A percentile compares a stretch with the other conserved stretches of the same genome.
Conservation (phyloP, 1,140 invertebrate genomes). For the Apis mellifera region DNA sequence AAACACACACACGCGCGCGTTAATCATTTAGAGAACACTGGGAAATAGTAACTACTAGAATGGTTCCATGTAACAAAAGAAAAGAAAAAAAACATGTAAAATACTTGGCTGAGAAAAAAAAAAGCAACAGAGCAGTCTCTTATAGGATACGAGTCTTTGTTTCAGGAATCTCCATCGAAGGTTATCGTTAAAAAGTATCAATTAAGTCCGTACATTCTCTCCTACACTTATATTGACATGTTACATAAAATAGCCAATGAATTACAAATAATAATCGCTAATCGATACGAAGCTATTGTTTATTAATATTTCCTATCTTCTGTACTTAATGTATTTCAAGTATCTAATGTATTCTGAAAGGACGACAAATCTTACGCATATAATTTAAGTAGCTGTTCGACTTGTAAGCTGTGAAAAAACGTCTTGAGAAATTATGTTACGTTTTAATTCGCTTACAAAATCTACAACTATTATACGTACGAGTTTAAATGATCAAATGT, state of each 20-base stretch:
- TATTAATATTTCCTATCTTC: conserved; percentile 44
- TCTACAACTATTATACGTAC: conserved; percentile 11
- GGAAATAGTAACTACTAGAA: conserved; percentile 55
- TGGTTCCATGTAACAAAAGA: conserved; percentile 14
- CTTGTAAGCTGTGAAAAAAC: neutral
- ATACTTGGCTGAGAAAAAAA: conserved; percentile 27
- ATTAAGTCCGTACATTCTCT: conserved; percentile 66
- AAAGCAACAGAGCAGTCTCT: conserved; percentile 19
- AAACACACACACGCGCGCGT: conserved; percentile 42
- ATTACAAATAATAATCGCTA: conserved; percentile 66
- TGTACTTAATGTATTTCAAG: conserved; percentile 41
- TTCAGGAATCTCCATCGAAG: conserved; percentile 28
- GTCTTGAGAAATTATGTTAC: neutral
- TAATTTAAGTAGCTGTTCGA: conserved; percentile 7
- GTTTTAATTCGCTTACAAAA: conserved; percentile 4
- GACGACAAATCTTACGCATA: conserved; percentile 38
- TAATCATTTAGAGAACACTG: conserved; percentile 48
- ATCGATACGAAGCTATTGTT: conserved; percentile 63
- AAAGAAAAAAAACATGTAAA: neutral
- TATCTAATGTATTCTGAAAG: conserved; percentile 39
- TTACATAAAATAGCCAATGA: conserved; percentile 67
- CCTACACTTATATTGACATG: conserved; percentile 65
- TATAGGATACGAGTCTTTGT: conserved; percentile 4
- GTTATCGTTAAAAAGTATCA: conserved; percentile 61
- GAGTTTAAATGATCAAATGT: conserved; percentile 41